These are phyloP conservation scores for Phaethon lepturus DNA, from an alignment of 2,113 vertebrate genomes.

Conservation along the genomic window DNA sequence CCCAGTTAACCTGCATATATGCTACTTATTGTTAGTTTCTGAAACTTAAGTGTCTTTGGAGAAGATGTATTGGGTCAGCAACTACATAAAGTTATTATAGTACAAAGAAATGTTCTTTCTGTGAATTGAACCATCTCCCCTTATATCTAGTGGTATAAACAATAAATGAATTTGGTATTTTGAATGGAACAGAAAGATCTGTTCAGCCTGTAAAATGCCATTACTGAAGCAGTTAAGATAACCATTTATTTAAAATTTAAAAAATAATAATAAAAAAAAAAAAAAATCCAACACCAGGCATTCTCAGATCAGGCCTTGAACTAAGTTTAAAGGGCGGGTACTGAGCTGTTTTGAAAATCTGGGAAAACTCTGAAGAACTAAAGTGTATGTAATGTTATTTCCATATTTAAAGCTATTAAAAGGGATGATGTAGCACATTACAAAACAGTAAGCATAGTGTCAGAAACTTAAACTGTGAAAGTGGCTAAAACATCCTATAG, in stretches of 20 bases:
- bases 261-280: background rate
- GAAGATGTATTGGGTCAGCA: background rate
- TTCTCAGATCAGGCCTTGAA: background rate
- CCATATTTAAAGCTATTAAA: background rate
- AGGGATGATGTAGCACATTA: background rate
- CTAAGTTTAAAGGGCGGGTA: background rate
- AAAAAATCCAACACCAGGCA: background rate
- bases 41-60: background rate
- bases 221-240: background rate
- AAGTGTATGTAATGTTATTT: background rate
- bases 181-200: background rate
- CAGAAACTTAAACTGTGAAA: background rate
- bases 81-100: background rate
- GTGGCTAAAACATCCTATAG: background rate
- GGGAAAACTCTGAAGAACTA: background rate
- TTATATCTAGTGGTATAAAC: background rate
- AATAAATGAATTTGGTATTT: background rate
- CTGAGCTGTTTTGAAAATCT: background rate
- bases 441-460: background rate
- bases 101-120: background rate
- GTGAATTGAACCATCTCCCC: background rate
- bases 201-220: background rate
- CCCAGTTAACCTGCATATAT: background rate
- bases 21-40: background rate
- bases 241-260: background rate